Evolutionary conservation across 2,888 invertebrate species (phyloP).

Genomic region (Ochropleura leucogaster): DNA sequence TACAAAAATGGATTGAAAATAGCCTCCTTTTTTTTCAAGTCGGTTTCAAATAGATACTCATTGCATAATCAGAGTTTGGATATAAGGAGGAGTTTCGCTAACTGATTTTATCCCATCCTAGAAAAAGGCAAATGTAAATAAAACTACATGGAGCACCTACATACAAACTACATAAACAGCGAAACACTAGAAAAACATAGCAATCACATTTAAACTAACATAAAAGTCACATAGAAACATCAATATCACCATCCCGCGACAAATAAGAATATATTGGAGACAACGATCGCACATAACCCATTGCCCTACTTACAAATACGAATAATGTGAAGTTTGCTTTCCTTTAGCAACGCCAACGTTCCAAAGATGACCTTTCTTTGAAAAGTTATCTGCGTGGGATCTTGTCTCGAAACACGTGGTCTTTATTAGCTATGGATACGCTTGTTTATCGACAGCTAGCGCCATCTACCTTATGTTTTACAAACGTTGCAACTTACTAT

Average conservation of each 20-base stretch:
- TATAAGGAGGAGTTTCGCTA: background rate
- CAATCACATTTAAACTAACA: background rate
- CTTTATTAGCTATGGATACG: background rate
- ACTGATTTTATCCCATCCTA: background rate
- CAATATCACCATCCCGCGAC: background rate
- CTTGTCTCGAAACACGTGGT: slow-evolving; percentile 26
- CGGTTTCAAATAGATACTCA: background rate
- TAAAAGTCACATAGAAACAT: slow-evolving; percentile 7
- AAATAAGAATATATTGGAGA: slow-evolving; percentile 26
- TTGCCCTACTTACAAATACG: slow-evolving; percentile 23
- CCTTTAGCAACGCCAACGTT: slow-evolving; percentile 5
- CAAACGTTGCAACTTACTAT: slow-evolving; percentile 3
- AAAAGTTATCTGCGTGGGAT: slow-evolving; percentile 24
- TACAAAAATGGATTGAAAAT: too few relatives aligned
- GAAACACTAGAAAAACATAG: background rate
- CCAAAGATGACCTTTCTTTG: slow-evolving; percentile 18
- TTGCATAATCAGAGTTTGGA: background rate
- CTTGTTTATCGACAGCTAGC: slow-evolving; percentile 19
- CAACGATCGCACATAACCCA: slow-evolving; percentile 10
- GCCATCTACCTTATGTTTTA: slow-evolving; percentile 35
- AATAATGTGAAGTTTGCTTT: slow-evolving; percentile 22
- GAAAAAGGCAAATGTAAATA: background rate
- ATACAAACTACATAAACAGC: too few relatives aligned
- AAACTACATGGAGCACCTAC: background rate
- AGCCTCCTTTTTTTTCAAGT: background rate